A percentile compares a stretch with the other conserved stretches of the same genome.
phyloP scores from a whole-genome alignment of 2,888 invertebrate genomes.

The Heteromyza rotundicornis region DNA sequence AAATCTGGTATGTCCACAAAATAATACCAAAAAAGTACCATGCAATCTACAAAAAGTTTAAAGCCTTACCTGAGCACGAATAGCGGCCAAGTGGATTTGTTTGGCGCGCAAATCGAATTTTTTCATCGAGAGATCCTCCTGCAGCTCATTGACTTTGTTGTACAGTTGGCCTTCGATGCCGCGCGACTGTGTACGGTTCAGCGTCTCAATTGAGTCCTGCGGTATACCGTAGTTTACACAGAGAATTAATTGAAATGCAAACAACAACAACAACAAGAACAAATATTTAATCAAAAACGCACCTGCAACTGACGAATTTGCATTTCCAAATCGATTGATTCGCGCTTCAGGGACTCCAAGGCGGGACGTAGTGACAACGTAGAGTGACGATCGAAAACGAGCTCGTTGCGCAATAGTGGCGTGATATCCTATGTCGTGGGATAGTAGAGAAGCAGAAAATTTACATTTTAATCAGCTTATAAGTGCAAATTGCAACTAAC shows the following conservation, averaged over 20 bases:
- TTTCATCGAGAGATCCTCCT: slow-evolving; percentile 94
- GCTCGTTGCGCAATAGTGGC: slow-evolving; percentile 81
- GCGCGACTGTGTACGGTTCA: slow-evolving; percentile 79
- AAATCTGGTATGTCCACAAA: too few species aligned
- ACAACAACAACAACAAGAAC: not conserved
- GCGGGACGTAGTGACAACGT: slow-evolving; percentile 75
- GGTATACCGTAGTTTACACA: too few species aligned
- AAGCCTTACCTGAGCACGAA: slow-evolving; percentile 91
- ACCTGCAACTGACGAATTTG: slow-evolving; percentile 85
- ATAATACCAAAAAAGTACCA: too few species aligned
- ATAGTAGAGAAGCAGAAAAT: not conserved
- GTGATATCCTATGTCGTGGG: slow-evolving; percentile 68
- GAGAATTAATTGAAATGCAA: not conserved
- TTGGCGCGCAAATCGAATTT: slow-evolving; percentile 91
- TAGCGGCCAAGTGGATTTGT: slow-evolving; percentile 87
- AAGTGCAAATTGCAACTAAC: slow-evolving; percentile 56
- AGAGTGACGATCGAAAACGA: slow-evolving; percentile 80
- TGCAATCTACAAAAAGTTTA: too few species aligned
- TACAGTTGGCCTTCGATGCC: slow-evolving; percentile 82
- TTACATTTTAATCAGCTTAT: not conserved
- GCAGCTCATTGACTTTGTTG: slow-evolving; percentile 93
- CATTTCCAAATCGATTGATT: slow-evolving; percentile 81
- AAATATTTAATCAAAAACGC: slow-evolving; percentile 26
- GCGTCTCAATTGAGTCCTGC: slow-evolving; percentile 81
- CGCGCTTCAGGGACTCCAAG: slow-evolving; percentile 80